phyloP scores from a whole-genome alignment of 2,888 invertebrate genomes.

The Camptogramma bilineatum region DNA sequence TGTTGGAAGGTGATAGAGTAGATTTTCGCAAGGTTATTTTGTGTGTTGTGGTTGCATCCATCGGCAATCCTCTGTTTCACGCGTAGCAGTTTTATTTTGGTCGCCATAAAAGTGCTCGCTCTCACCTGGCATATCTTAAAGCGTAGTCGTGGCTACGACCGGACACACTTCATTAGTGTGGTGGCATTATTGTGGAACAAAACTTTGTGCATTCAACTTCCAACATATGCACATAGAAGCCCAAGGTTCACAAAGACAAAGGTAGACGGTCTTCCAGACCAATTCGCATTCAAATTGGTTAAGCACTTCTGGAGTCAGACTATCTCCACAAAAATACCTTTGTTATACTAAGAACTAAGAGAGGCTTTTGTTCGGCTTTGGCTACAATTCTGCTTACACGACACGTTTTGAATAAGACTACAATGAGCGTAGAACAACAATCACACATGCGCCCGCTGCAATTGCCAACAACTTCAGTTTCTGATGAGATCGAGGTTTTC shows the following conservation, averaged over 20 bases:
- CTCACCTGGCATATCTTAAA: conserved; percentile 68
- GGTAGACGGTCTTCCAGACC: not conserved
- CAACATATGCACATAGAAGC: conserved; percentile 2
- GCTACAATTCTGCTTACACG: conserved; percentile 67
- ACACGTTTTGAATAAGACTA: conserved; percentile 68
- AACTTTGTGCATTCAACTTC: conserved; percentile 47
- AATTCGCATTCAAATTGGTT: not conserved
- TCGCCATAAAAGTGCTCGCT: conserved; percentile 67
- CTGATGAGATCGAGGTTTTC: conserved; percentile 68
- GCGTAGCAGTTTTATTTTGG: conserved; percentile 72
- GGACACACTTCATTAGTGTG: conserved; percentile 68
- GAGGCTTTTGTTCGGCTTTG: conserved; percentile 35
- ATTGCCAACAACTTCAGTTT: conserved; percentile 62
- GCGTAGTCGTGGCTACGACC: conserved; percentile 55
- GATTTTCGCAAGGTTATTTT: conserved; percentile 47
- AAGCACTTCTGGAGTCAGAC: not conserved
- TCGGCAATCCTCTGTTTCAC: conserved; percentile 59
- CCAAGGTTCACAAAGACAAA: not conserved
- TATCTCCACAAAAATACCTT: conserved; percentile 5
- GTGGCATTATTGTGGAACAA: conserved; percentile 48
- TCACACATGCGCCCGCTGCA: conserved; percentile 73
- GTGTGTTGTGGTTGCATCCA: conserved; percentile 63
- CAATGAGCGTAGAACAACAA: conserved; percentile 67
- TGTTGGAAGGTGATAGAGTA: conserved; percentile 49
- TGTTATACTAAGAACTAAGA: not conserved